Evolutionary conservation across 2,113 vertebrate species (phyloP), one percentile per base, ranked within the genome.

Genomic region (Saimiri boliviensis): DNA sequence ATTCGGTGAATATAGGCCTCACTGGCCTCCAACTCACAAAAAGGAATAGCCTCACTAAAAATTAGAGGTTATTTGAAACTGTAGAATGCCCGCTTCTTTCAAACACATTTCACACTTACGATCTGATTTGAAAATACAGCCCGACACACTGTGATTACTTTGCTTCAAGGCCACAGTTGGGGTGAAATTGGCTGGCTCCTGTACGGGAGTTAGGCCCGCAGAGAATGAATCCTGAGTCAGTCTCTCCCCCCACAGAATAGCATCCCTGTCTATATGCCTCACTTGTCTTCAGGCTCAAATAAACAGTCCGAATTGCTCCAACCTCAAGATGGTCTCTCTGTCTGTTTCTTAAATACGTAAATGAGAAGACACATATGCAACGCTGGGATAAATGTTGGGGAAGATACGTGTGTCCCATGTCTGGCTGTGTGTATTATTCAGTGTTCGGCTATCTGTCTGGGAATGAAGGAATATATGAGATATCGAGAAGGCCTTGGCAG

Each of bases 41-140:
- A 96, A 89, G n/a, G 27, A 82, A 84, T 76, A 47, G 54, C 40
- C 32, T 80, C 71, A 66, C 54, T 96, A 96, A 95, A 96, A 92
- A 73, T 80, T 76, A 91, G 81, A 86, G 93, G 68, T 88, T 70
- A 54, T 7, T 71, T 82, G 91, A 91, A 82, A 91, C 25, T 93
- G 42, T 63, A 71, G 52, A 92, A 89, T 89, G 25, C 30, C 86
- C 85, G 32, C 84, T 35, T 84, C 73, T 94, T 95, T 79, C 86
- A 91, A 89, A 83, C n/a, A 56, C n/a, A 79, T 92, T 93, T 94
- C 52, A 94, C 56, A 86, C 23, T 70, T 86, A 63, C 0, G 35
- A 40, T 76, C 45, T 32, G 86, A 91, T 77, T 94, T 83, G 25
- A 85, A 95, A 83, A 56, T 35, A 96, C 23, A 89, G 12, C 10